Conservation (phyloP, 2,888 invertebrate species). For the Aphidius colemani region DNA sequence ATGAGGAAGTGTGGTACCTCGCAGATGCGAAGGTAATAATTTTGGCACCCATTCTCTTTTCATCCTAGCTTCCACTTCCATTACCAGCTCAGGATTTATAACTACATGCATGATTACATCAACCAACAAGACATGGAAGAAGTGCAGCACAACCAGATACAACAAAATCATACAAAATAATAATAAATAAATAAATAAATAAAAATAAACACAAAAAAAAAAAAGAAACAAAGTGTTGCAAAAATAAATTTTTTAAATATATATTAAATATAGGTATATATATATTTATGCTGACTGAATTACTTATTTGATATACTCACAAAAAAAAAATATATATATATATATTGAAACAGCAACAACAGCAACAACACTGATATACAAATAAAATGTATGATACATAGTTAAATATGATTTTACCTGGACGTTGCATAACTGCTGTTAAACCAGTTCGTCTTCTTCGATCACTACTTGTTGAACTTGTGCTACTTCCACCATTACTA, state of each 20-base stretch:
- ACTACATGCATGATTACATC: slow-evolving; percentile 65
- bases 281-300: no score
- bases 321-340: no score
- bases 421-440: slow-evolving; percentile 83
- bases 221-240: slow-evolving; percentile 18
- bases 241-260: slow-evolving; percentile 12
- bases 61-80: slow-evolving; percentile 90
- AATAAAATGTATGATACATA: slow-evolving; percentile 9
- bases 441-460: slow-evolving; percentile 81
- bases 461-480: slow-evolving; percentile 63
- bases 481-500: slow-evolving; percentile 60
- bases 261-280: no score
- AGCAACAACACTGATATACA: slow-evolving; percentile 2
- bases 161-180: slow-evolving; percentile 59
- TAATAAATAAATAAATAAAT: slow-evolving; percentile 48
- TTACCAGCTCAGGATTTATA: slow-evolving; percentile 85
- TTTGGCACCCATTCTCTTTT: slow-evolving; percentile 71
- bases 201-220: slow-evolving; percentile 36
- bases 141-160: slow-evolving; percentile 51
- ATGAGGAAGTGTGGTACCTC: slow-evolving; percentile 56
- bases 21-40: slow-evolving; percentile 63
- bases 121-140: slow-evolving; percentile 49
- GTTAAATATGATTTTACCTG: slow-evolving; percentile 66
- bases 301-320: no score
- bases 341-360: neutral